Conservation (phyloP, 2,888 invertebrate genomes). For the Diadromus collaris region DNA sequence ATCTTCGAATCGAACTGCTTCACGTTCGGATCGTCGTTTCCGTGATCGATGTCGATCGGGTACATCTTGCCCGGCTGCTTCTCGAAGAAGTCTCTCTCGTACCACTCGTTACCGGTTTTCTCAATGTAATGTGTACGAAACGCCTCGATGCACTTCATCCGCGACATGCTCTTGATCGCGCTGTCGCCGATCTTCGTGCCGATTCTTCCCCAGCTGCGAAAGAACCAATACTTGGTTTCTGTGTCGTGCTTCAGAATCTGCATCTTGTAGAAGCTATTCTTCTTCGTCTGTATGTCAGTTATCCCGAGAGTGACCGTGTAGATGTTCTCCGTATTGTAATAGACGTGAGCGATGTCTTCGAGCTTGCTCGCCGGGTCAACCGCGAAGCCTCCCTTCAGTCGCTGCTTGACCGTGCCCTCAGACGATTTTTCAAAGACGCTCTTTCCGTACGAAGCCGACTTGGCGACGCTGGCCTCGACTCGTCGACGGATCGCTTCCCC, state of each 20-base stretch:
- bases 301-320: slow-evolving; percentile 91
- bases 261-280: slow-evolving; percentile 97
- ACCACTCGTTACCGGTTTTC: slow-evolving; percentile 93
- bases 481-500: slow-evolving; percentile 88
- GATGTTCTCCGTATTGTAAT: slow-evolving; percentile 82
- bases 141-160: slow-evolving; percentile 82
- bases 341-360: slow-evolving; percentile 90
- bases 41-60: slow-evolving; percentile 95
- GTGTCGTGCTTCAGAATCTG: slow-evolving; percentile 92
- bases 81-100: slow-evolving; percentile 84
- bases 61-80: slow-evolving; percentile 88
- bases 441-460: slow-evolving; percentile 83
- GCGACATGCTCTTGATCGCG: slow-evolving; percentile 82
- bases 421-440: slow-evolving; percentile 83
- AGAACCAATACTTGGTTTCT: slow-evolving; percentile 88
- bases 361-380: slow-evolving; percentile 96
- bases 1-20: slow-evolving; percentile 81
- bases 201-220: slow-evolving; percentile 97
- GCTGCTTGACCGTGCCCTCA: slow-evolving; percentile 84
- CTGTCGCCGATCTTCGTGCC: slow-evolving; percentile 95
- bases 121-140: slow-evolving; percentile 87
- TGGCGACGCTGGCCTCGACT: slow-evolving; percentile 82
- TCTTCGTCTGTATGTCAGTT: slow-evolving; percentile 92
- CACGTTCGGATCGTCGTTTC: slow-evolving; percentile 81
- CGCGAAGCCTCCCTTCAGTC: slow-evolving; percentile 90